Evolutionary conservation across 2,888 invertebrate genomes (phyloP), one percentile per base, ranked within the genome.

Genomic region (Smittia aterrima): DNA sequence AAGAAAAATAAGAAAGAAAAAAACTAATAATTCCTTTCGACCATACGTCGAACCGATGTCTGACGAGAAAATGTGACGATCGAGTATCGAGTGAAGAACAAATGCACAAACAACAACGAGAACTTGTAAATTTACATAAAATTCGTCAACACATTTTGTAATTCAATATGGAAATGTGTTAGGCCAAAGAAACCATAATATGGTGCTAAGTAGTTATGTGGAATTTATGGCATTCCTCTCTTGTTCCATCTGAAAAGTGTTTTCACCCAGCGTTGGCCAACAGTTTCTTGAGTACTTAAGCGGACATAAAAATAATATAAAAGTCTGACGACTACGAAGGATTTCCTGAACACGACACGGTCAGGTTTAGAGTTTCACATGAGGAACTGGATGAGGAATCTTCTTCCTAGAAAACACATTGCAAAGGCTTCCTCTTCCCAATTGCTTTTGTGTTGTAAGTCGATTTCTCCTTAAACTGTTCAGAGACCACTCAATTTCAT

Each of bases 191-290:
- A 70, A 70, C 70, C 70, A 70, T 70, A 70, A 70, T 70, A 54
- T 54, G 41, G 70, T 70, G 70, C 54, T 70, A 70, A 70, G 70
- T 70, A 70, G 53, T 70, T 70, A 68, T 70, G 70, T 54, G 27
- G 54, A 70, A 70, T 70, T 70, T 70, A 54, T 54, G 70, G 53
- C 20, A 38, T 41, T 58, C 18, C 32, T 13, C 22, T 38, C 22
- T 41, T 66, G n/a, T 66, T 66, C 40, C 38, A 66, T 11, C 66
- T 40, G 16, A 47, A 47, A 47, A 47, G 13, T 47, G 18, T 25
- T n/a, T 64, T 64, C 64, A 25, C 24, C 22, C 58, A n/a, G n/a
- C 7, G 18, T 58, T 47, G 47, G 47, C 47, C 47, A 47, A 11
- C 16, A 47, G 16, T 16, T 47, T 47, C 16, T 3, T 6, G 58